Evolutionary conservation across 2,888 invertebrate species (phyloP).

Genomic region (Gymnosoma rotundatum): DNA sequence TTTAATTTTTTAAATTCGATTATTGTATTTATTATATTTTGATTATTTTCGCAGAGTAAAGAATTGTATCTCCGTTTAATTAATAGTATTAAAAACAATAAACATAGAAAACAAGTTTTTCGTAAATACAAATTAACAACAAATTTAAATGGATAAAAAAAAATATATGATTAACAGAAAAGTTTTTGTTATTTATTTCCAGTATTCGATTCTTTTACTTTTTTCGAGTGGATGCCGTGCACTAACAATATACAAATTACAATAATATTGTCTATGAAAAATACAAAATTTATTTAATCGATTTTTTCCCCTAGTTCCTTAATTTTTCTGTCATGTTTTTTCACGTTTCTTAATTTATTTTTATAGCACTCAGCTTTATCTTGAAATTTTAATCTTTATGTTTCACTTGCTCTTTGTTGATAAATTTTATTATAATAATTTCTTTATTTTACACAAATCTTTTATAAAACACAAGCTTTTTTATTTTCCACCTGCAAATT

Average conservation of each 20-base stretch:
- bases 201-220: not conserved
- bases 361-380: conserved; percentile 39
- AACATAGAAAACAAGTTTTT: not conserved
- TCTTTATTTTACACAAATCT: conserved; percentile 24
- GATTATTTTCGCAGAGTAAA: too few relatives aligned
- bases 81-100: not conserved
- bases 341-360: conserved; percentile 30
- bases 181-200: conserved; percentile 5
- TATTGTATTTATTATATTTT: not conserved
- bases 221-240: not conserved
- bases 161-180: not conserved
- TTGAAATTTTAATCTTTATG: conserved; percentile 47
- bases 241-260: not conserved
- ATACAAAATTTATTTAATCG: conserved; percentile 43
- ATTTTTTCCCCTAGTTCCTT: conserved; percentile 44
- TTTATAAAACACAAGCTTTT: conserved; percentile 32
- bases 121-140: not conserved
- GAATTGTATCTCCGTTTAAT: not conserved
- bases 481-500: conserved; percentile 60
- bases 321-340: conserved; percentile 11
- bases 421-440: conserved; percentile 26
- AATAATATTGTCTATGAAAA: conserved; percentile 31
- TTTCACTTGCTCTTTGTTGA: conserved; percentile 51
- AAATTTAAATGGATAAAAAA: not conserved
- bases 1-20: not conserved